These are phyloP conservation scores for Ichneumon xanthorius DNA, from an alignment of 2,888 invertebrate genomes.

Conservation along the genomic window DNA sequence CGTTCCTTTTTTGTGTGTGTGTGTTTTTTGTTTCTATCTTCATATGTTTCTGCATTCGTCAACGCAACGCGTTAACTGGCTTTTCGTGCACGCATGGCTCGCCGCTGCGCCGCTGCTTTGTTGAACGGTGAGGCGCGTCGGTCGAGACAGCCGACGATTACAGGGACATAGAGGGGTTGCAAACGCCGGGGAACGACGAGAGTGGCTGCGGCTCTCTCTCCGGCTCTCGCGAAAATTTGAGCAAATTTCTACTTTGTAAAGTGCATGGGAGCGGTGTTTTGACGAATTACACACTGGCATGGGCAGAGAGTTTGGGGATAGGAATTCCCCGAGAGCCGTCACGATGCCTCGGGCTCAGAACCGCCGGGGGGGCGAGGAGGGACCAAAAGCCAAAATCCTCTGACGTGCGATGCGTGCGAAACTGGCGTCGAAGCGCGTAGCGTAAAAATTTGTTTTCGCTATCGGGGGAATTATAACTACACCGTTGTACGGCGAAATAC, in stretches of 20 bases:
- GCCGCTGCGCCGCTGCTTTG: not conserved
- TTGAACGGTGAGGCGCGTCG: slow-evolving; percentile 1
- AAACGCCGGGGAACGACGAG: not conserved
- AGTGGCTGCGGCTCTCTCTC: not conserved
- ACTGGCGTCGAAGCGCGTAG: slow-evolving; percentile 13
- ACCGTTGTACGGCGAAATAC: not conserved
- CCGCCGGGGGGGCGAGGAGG: not conserved
- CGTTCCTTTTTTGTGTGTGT: not conserved
- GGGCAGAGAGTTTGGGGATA: slow-evolving; percentile 1
- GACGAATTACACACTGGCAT: not conserved
- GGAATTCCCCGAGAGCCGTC: not conserved
- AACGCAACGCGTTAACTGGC: slow-evolving; percentile 13
- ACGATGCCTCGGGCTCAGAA: not conserved
- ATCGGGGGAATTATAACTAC: not conserved
- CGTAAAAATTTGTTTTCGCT: slow-evolving; percentile 11
- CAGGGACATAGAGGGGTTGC: not conserved
- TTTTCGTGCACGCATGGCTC: not conserved
- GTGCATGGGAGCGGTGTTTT: slow-evolving; percentile 3
- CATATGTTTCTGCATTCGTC: not conserved
- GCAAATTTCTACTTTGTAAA: slow-evolving; percentile 39
- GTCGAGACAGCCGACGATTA: slow-evolving; percentile 5
- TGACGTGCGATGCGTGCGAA: slow-evolving; percentile 23
- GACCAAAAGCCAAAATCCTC: slow-evolving; percentile 5
- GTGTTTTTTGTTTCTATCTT: not conserved
- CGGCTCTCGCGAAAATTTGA: slow-evolving; percentile 20